These are phyloP conservation scores for Eunapius fragilis DNA, from an alignment of 37 sponge, comb jelly and placozoan species.

Conservation along the genomic window DNA sequence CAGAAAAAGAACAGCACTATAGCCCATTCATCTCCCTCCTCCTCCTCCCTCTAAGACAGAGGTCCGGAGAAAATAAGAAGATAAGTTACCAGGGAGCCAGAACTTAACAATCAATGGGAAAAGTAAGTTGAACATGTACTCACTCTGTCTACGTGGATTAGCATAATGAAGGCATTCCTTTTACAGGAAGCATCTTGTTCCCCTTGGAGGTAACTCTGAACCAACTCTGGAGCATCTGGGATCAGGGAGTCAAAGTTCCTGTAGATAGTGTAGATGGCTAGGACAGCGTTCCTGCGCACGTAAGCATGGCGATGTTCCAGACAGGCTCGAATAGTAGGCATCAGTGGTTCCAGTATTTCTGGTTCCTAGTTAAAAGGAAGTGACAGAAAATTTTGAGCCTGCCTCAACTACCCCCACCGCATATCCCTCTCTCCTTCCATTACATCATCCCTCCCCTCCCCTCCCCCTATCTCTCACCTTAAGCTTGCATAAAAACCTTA, in stretches of 20 bases:
- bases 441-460: background rate
- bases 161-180: conserved; percentile 99
- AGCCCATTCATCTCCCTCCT: too few species aligned
- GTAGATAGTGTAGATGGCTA: conserved; percentile 99
- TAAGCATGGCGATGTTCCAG: conserved; percentile 97
- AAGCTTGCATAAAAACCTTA: conserved; percentile 97
- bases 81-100: background rate
- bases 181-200: conserved; percentile 98
- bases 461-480: conserved; percentile 12
- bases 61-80: background rate
- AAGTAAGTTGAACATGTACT: background rate
- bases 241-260: conserved; percentile 93
- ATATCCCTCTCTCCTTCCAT: background rate
- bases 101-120: background rate
- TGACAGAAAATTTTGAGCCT: too few species aligned
- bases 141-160: conserved; percentile 95
- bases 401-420: too few species aligned
- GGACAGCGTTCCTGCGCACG: conserved; percentile 97
- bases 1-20: background rate
- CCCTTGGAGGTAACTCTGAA: conserved; percentile 91
- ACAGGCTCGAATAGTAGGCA: conserved; percentile 97
- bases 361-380: conserved; percentile 76
- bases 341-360: conserved; percentile 97
- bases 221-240: conserved; percentile 98
- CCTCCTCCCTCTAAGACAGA: too few species aligned